Evolutionary conservation across 2,797 vertebrate genomes (phyloP).

Genomic region (Dendrocincla tyrannina): DNA sequence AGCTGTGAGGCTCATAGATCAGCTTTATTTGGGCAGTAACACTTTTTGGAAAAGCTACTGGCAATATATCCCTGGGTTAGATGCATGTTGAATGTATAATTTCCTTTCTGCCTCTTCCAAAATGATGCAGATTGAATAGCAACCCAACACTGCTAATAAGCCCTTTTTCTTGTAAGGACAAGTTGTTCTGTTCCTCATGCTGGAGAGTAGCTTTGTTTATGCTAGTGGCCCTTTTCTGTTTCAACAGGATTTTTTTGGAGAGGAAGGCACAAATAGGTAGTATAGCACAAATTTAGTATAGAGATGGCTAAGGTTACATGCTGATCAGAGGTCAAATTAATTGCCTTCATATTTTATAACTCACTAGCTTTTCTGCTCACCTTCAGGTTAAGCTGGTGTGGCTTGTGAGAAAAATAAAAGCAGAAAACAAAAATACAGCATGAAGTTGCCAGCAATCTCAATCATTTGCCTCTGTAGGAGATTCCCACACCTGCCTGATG

Average conservation of each 20-base stretch:
- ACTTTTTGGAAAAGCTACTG: background rate
- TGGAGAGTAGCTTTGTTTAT: background rate
- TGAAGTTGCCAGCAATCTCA: background rate
- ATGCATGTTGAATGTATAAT: background rate
- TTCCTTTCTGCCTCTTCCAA: background rate
- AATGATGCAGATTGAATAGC: background rate
- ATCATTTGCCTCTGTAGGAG: conserved; percentile 3
- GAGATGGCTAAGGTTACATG: background rate
- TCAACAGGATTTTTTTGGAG: background rate
- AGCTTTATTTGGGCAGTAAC: conserved; percentile 59
- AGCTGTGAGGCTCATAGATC: conserved; percentile 42
- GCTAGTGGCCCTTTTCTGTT: background rate
- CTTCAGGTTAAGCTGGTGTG: background rate
- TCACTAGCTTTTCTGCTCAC: background rate
- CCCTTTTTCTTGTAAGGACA: background rate
- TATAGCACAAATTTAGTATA: background rate
- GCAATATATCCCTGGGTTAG: background rate
- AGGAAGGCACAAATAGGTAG: background rate
- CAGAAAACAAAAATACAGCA: background rate
- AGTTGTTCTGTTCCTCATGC: background rate
- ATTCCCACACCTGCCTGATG: background rate
- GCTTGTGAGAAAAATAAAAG: background rate
- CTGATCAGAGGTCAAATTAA: background rate
- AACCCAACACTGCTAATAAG: background rate
- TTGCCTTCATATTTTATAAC: background rate